Conservation (phyloP, 2,797 vertebrate species). For the Myiotriccus ornatus region DNA sequence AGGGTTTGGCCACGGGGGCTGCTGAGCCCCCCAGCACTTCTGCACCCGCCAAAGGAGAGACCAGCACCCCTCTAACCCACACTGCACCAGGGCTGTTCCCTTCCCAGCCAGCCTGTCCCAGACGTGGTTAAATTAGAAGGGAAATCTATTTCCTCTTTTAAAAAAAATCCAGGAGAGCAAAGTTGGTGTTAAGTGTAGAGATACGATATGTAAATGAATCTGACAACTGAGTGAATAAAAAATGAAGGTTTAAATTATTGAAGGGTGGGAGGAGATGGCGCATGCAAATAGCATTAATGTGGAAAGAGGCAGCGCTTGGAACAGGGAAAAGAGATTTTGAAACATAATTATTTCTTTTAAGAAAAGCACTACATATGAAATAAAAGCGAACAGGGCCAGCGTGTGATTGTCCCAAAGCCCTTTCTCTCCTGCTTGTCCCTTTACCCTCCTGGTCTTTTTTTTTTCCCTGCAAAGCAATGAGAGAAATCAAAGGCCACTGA, state of each 20-base stretch:
- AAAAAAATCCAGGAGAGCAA: background rate
- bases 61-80: background rate
- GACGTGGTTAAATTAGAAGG: background rate
- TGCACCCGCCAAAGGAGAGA: background rate
- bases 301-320: constrained; percentile 48
- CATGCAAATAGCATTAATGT: constrained; percentile 65
- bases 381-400: background rate
- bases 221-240: constrained; percentile 61
- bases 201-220: constrained; percentile 54
- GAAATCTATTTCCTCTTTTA: constrained; percentile 19
- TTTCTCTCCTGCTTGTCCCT: background rate
- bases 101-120: background rate
- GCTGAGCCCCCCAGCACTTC: background rate
- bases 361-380: background rate
- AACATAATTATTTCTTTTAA: constrained; percentile 21
- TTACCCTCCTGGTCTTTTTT: background rate
- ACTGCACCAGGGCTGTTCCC: background rate
- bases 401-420: background rate
- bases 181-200: constrained; percentile 35
- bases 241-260: constrained; percentile 69
- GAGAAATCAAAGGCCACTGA: background rate
- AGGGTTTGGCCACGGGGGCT: rapidly evolving
- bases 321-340: constrained; percentile 10
- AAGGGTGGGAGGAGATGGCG: constrained; percentile 59
- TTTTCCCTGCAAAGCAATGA: background rate